Evolutionary conservation across 2,113 vertebrate species (phyloP).

Genomic region (Prunella himalayana): DNA sequence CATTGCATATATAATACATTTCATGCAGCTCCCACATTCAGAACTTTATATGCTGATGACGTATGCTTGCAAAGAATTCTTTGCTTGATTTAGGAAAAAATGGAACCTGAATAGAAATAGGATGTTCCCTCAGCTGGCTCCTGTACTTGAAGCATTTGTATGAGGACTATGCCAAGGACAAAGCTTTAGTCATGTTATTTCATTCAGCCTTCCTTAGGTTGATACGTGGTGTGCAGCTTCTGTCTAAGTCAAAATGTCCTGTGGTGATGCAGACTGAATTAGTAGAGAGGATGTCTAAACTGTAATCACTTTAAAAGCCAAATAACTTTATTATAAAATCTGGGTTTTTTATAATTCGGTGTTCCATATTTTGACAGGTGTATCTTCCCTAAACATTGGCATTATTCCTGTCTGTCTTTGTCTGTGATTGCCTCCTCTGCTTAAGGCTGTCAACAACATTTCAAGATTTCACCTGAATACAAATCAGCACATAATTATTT

Average conservation of each 20-base stretch:
- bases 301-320: background rate
- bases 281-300: background rate
- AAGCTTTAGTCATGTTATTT: background rate
- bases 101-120: background rate
- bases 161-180: background rate
- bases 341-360: background rate
- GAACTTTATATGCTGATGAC: background rate
- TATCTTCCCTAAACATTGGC: background rate
- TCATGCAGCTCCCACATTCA: background rate
- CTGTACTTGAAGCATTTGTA: background rate
- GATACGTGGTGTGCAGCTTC: background rate
- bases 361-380: background rate
- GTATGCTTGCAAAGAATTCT: background rate
- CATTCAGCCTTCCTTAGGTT: background rate
- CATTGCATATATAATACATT: background rate
- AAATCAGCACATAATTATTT: background rate
- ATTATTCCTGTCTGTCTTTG: background rate
- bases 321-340: slow-evolving; percentile 11
- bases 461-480: background rate
- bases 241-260: background rate
- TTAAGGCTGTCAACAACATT: background rate
- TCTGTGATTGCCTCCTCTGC: background rate
- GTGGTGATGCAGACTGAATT: background rate
- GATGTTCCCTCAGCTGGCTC: background rate
- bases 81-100: background rate